Base-by-base conservation (phyloP, 2,113 vertebrate genomes). In the Empidonax traillii region DNA sequence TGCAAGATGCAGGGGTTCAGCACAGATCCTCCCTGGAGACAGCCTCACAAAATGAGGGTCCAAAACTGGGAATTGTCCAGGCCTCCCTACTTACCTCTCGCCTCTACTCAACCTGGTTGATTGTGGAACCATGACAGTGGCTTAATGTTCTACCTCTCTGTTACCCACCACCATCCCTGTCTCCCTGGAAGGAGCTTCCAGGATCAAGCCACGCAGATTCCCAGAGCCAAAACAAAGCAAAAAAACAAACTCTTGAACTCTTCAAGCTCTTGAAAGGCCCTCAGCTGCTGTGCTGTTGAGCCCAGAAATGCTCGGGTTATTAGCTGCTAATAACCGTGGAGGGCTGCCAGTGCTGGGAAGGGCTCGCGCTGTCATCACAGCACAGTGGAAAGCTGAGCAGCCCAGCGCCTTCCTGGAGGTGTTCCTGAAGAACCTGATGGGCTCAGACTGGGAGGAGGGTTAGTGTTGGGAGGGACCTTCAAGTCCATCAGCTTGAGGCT, bases 331-430 rank as follows among this genome's bases (percentile, higher is more conserved):
- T 82, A 80, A 52, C 13, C 1, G 1, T 67, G 84, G 80, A 78
- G 73, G 25, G 71, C 27, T 28, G 71, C 47, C 75, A 83, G 83
- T 0, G 0, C 25, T 82, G 69, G 88, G 71, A 90, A 52, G 0
- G 7, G 58, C 66, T 81, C 8, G 0, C 27, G 46, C 55, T 74
- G 27, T 83, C 72, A 35, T 30, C 65, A 21, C 46, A 24, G 16
- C 1, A 8, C 3, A 17, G 51, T 82, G 58, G 8, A n/a, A 79
- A 56, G 17, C 63, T 63, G 47, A 87, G 17, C 41, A 41, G 28
- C 11, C 0, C 0, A 62, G 30, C 0, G 1, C 51, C 33, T 77
- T 71, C 23, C 10, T 7, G 31, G 10, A 6, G 61, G 13, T 62
- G 53, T 73, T 93, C 61, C 71, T 85, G 69, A 85, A 31, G 41